Evolutionary conservation across 2,888 invertebrate genomes (phyloP).

Genomic region (Drosophila aldrichi): DNA sequence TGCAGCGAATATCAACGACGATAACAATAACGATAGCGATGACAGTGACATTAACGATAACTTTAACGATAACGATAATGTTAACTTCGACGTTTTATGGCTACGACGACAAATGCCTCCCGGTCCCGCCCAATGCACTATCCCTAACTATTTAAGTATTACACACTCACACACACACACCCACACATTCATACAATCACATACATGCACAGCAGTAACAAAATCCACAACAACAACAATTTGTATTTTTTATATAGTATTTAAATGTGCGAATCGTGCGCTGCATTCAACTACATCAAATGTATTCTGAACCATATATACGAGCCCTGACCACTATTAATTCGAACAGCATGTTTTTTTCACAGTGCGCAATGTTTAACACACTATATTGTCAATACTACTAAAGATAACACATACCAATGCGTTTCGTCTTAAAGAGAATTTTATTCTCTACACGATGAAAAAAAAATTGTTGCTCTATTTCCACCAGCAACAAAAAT

Average conservation of each 20-base stretch:
- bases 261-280: constrained; percentile 53
- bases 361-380: too few species aligned
- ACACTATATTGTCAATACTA: too few species aligned
- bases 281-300: constrained; percentile 54
- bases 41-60: constrained; percentile 11
- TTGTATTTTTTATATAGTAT: constrained; percentile 80
- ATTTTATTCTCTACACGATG: too few species aligned
- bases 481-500: too few species aligned
- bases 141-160: constrained; percentile 59
- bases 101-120: constrained; percentile 26
- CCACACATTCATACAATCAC: constrained; percentile 18
- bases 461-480: too few species aligned
- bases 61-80: constrained; percentile 6
- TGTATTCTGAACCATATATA: constrained; percentile 61
- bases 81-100: constrained; percentile 5
- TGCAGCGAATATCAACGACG: background rate
- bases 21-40: background rate
- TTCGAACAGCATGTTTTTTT: too few species aligned
- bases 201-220: constrained; percentile 43
- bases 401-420: too few species aligned
- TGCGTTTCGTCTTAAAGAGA: too few species aligned
- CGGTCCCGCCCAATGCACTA: constrained; percentile 47
- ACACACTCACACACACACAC: constrained; percentile 30
- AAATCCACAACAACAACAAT: constrained; percentile 56
- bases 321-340: too few species aligned